Evolutionary conservation across 2,797 vertebrate genomes (phyloP), one percentile per base, ranked within the genome.

Genomic region (Ambastaia sidthimunki): DNA sequence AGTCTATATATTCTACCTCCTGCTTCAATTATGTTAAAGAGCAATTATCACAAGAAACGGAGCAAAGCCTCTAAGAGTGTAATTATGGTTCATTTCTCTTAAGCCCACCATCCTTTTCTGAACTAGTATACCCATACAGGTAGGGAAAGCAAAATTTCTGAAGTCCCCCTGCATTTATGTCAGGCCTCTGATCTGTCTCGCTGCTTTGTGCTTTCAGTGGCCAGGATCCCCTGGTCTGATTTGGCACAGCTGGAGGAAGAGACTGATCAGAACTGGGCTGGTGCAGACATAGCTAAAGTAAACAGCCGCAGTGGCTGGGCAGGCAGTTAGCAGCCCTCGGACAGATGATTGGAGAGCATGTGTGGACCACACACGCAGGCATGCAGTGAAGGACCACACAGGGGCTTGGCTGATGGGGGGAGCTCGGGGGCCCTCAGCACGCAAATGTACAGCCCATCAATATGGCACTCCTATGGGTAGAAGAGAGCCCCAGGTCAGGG

Each of bases 261-360:
- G 95, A 94, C 94, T 91, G 91, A 95, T 95, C 95, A 90, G 94
- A 95, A 94, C 93, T 95, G 94, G 93, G 94, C 93, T 92, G 95
- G 95, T 96, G 97, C 96, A 98, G 96, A 99, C 96, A 96, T 96
- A 96, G 95, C 95, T 97, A 97, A 98, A 96, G 97, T 98, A 98
- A 99, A 99, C 98, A 98, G 92, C 87, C 94, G 93, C 95, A 96
- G 96, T 96, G 97, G 96, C 95, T 95, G 94, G 93, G 95, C 96
- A 95, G 95, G 96, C 97, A 95, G 96, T 95, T 94, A 96, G 97
- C 96, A 95, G 97, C 94, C 96, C 94, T 92, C 93, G 97, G 96
- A 98, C 97, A 97, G 96, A 98, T 98, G 97, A 98, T 93, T 94
- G 88, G 93, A 92, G 85, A 95, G 94, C 90, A 91, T 90, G 74